These are phyloP conservation scores for Mixornis gularis DNA, from an alignment of 2,113 vertebrate genomes.

Conservation along the genomic window DNA sequence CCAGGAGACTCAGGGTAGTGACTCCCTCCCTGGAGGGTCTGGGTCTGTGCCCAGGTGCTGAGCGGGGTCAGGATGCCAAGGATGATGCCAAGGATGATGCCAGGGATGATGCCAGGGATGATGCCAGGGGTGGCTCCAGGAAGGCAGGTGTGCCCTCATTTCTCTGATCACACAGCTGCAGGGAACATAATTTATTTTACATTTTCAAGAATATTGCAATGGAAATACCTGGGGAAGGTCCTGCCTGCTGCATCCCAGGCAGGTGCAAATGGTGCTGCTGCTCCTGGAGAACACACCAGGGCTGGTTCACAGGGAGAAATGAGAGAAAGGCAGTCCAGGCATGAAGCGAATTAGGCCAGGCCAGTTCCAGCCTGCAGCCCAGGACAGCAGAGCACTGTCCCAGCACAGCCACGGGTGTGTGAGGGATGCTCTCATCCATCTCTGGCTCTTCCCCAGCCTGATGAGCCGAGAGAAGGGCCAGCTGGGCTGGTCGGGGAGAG, in stretches of 20 bases:
- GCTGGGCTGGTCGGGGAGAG: not conserved
- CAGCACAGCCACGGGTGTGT: not conserved
- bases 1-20: not conserved
- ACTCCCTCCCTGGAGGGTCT: fast-evolving
- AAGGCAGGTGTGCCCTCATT: not conserved
- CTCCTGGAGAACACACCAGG: not conserved
- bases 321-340: not conserved
- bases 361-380: not conserved
- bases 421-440: not conserved
- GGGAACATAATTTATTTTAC: not conserved
- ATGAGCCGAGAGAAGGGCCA: not conserved
- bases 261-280: not conserved
- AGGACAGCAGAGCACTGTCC: not conserved
- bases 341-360: not conserved
- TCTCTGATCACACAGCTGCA: not conserved
- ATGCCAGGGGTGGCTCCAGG: not conserved
- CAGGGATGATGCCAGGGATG: not conserved
- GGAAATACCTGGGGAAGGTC: not conserved
- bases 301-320: not conserved
- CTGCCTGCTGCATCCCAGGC: not conserved
- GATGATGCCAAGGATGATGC: not conserved
- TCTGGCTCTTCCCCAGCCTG: not conserved
- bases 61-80: not conserved
- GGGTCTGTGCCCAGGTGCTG: not conserved
- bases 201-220: not conserved